These are phyloP conservation scores for Erebia epiphron DNA, from an alignment of 2,888 invertebrate genomes.

Conservation along the genomic window DNA sequence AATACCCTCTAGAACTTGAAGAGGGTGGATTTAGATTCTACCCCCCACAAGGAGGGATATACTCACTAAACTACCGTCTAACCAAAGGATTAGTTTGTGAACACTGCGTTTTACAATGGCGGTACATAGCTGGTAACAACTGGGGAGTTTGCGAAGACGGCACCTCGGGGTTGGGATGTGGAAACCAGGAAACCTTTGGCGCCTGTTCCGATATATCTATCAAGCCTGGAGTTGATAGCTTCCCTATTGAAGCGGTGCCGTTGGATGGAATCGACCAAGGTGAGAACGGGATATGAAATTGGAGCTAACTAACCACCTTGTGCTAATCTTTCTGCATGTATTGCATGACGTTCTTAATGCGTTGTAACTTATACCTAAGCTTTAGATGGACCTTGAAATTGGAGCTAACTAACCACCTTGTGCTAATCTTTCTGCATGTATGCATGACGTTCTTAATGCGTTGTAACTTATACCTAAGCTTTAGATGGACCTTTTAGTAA, in stretches of 20 bases:
- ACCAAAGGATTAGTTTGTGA: constrained; percentile 85
- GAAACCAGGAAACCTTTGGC: constrained; percentile 92
- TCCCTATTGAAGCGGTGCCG: constrained; percentile 35
- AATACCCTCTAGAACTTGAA: constrained; percentile 83
- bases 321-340: neutral
- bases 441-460: constrained; percentile 12
- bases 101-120: constrained; percentile 94
- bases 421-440: neutral
- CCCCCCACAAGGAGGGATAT: constrained; percentile 87
- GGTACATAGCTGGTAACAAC: constrained; percentile 92
- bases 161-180: constrained; percentile 90
- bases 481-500: constrained; percentile 2
- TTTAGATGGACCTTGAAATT: neutral
- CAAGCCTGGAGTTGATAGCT: constrained; percentile 59
- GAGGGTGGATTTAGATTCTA: constrained; percentile 84
- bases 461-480: constrained; percentile 8
- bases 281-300: constrained; percentile 18
- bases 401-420: constrained; percentile 2
- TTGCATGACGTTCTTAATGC: constrained; percentile 13
- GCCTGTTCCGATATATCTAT: constrained; percentile 91
- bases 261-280: constrained; percentile 30
- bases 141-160: constrained; percentile 89
- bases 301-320: constrained; percentile 2
- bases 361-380: constrained; percentile 7
- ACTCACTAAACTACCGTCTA: constrained; percentile 85